Percentiles rank a stretch among this genome's conserved stretches.
phyloP scores from a whole-genome alignment of 1,140 invertebrate genomes.

The Delia radicum region DNA sequence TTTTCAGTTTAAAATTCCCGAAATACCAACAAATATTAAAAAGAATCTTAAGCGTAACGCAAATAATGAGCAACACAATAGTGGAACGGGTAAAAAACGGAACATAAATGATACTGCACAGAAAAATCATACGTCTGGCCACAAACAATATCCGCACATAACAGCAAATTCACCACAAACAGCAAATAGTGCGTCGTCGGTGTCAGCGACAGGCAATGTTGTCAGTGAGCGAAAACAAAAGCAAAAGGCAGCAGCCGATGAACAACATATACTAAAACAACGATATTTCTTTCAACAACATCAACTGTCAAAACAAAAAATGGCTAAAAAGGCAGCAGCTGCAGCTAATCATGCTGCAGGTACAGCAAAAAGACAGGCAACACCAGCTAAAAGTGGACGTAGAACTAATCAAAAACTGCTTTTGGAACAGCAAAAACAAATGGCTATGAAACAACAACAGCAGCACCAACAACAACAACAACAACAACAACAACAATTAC shows the following conservation, averaged over 20 bases:
- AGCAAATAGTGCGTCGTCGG: not conserved
- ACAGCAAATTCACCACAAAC: conserved; percentile 21
- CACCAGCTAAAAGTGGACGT: conserved; percentile 26
- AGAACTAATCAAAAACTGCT: conserved; percentile 27
- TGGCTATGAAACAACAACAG: conserved; percentile 27
- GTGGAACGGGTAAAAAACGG: conserved; percentile 21
- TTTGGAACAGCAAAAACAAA: conserved; percentile 21
- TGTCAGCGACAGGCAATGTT: conserved; percentile 30
- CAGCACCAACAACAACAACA: conserved; percentile 24
- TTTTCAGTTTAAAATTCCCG: conserved; percentile 47
- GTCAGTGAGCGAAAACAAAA: conserved; percentile 44
- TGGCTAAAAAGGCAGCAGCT: not conserved
- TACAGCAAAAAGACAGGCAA: conserved; percentile 14
- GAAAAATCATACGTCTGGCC: not conserved
- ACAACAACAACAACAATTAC: not conserved
- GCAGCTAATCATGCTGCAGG: not conserved
- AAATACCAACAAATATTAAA: conserved; percentile 43
- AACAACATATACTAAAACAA: conserved; percentile 23
- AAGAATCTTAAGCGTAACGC: conserved; percentile 48
- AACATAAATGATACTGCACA: conserved; percentile 9
- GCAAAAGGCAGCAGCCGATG: conserved; percentile 10
- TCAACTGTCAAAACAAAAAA: conserved; percentile 26
- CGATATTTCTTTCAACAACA: conserved; percentile 13
- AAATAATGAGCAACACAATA: conserved; percentile 29
- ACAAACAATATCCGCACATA: conserved; percentile 21